Evolutionary conservation across 92 coral and sea anemone genomes (phyloP), one percentile per base, ranked within the genome.

Genomic region (Chrysogorgia sp.): DNA sequence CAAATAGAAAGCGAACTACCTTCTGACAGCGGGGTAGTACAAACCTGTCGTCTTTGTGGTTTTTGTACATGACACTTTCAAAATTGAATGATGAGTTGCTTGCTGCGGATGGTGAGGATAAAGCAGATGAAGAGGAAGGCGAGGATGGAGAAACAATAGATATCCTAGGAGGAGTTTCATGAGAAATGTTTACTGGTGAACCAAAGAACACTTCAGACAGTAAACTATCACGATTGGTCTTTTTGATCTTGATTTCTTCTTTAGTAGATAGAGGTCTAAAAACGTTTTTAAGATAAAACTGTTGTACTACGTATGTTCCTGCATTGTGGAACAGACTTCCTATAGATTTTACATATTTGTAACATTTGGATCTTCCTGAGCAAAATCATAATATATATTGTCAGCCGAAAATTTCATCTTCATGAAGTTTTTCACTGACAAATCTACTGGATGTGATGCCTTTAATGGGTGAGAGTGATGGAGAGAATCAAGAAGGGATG

Each of bases 191-290:
- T 3, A 72, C 86, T 17, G 87, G 84, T 55, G 92, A 92, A 31
- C 92, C 89, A 53, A 93, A 93, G 40, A 93, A 86, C 10, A 93
- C 97, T 75, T 93, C 97, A 9, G 97, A 93, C 25, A 93, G 84
- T 56, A 93, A 85, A 69, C 92, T 89, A 69, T 91, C 92, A 32
- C 92, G 84, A 34, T 91, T 93, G 10, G 86, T 74, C 49, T 91
- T 90, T 45, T 89, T 50, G 0, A 92, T 89, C 37, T 80, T 67
- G 57, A 79, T 83, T 71, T 93, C 97, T 53, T 93, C 97, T 83
- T 93, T 93, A 20, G 90, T 89, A 26, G 96, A 88, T 66, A 93
- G 85, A 2, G 97, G 97, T 58, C 96, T 93, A 69, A 21, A 84
- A 83, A 52, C 59, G 59, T 5, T 5, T 52, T 52, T 52, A 21